Evolutionary conservation across 2,797 vertebrate species (phyloP), one percentile per base, ranked within the genome.

Genomic region (Hoplostethus atlanticus): DNA sequence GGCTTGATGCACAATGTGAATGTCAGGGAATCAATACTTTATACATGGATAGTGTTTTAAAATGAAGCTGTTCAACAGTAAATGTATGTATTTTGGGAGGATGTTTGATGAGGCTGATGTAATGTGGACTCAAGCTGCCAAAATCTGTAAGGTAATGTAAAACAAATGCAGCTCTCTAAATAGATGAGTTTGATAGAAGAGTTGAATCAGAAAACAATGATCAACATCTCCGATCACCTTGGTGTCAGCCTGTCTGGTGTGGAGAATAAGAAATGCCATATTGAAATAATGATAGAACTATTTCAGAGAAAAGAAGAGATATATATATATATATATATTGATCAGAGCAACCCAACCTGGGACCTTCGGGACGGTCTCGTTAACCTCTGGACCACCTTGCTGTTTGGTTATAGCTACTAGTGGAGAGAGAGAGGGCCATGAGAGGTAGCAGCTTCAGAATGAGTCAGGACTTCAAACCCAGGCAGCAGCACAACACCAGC

Each of bases 281-380:
- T 21, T 21, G 21, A 21, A 21, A 21, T 21, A 21, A 21, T 21
- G 21, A 21, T 21, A 21, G 21, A 21, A 21, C 21, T 21, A 21
- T 21, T 21, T 21, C 21, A 21, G 21, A 21, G 21, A 21, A 21
- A 21, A 21, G 21, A 21, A 21, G 1, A 21, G 21, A 21, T 1
- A 21, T 21, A 21, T 21, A 21, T 21, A 21, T 60, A 5, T 47
- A 11, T 55, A 36, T 36, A 4, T 36, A 7, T 46, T 61, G 40
- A 63, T 21, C 1, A 31, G 57, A 66, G 63, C 74, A 76, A 68
- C 68, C 17, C 4, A 15, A 13, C 12, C 42, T 44, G 42, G 10
- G 10, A 12, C 11, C 40, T 10, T 42, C 11, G 53, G 40, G 28
- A 30, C 56, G 44, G 47, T 51, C 34, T 7, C 10, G 5, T 16